Conservation (phyloP, 2,888 invertebrate genomes). For the Tipula confusa region DNA sequence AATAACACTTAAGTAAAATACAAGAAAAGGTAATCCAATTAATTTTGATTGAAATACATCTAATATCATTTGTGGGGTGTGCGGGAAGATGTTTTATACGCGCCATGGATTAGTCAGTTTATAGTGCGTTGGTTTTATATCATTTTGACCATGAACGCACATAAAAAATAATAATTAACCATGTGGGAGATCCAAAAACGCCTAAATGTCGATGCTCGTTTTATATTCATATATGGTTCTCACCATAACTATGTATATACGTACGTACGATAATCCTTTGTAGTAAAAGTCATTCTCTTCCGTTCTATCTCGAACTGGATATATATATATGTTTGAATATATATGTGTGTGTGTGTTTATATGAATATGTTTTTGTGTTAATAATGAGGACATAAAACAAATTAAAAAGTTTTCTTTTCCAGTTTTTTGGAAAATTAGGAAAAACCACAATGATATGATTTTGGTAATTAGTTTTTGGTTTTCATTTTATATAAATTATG, state of each 20-base stretch:
- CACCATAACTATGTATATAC: no score
- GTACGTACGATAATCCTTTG: no score
- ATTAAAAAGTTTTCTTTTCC: conserved; percentile 6
- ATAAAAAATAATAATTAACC: no score
- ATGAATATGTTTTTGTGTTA: neutral
- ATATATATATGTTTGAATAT: neutral
- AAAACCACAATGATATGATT: conserved; percentile 15
- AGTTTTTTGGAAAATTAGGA: neutral
- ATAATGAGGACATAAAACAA: conserved; percentile 25
- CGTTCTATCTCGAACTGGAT: no score
- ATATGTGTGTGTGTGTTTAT: neutral
- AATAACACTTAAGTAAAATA: conserved; percentile 25
- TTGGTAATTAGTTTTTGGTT: conserved; percentile 25
- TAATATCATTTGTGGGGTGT: neutral
- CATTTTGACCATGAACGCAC: neutral
- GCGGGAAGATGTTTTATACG: neutral
- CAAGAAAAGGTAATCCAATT: conserved; percentile 25
- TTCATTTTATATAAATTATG: neutral
- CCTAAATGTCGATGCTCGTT: neutral
- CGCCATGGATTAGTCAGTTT: neutral
- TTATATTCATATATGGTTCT: neutral
- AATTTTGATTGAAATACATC: neutral
- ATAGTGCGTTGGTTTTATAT: neutral
- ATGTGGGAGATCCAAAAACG: neutral
- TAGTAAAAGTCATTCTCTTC: no score